A percentile compares a stretch with the other conserved stretches of the same genome.
Evolutionary conservation across 92 coral and sea anemone genomes (phyloP).

Genomic region (Bergia puertoricense): DNA sequence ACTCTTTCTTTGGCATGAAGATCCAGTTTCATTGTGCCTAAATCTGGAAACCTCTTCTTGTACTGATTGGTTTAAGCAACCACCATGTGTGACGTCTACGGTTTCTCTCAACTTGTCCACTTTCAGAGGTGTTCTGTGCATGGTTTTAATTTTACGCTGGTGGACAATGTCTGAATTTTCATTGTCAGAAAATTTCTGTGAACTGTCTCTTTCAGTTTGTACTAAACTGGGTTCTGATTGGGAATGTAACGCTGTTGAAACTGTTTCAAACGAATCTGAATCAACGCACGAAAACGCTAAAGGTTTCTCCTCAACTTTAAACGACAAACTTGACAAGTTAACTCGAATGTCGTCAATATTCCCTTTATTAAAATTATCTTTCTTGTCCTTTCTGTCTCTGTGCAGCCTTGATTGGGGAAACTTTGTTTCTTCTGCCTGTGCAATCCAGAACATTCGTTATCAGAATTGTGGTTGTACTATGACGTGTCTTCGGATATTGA

Average conservation of each 20-base stretch:
- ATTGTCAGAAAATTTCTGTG: not conserved
- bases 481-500: not conserved
- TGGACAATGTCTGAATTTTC: not conserved
- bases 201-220: not conserved
- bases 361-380: not conserved
- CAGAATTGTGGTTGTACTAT: not conserved
- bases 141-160: not conserved
- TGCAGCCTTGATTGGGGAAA: not conserved
- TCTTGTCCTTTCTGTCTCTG: not conserved
- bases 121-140: not conserved
- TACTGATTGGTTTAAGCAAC: not conserved
- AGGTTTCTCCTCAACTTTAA: not conserved
- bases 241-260: not conserved
- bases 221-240: not conserved
- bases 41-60: not conserved
- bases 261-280: not conserved
- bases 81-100: not conserved
- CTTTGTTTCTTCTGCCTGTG: not conserved
- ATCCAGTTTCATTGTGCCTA: not conserved
- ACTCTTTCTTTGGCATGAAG: not conserved
- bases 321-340: slow-evolving; percentile 5
- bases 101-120: not conserved
- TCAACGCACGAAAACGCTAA: not conserved
- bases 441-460: not conserved
- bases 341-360: not conserved